Conservation (phyloP, 2,113 vertebrate species). For the Taxidea taxus region DNA sequence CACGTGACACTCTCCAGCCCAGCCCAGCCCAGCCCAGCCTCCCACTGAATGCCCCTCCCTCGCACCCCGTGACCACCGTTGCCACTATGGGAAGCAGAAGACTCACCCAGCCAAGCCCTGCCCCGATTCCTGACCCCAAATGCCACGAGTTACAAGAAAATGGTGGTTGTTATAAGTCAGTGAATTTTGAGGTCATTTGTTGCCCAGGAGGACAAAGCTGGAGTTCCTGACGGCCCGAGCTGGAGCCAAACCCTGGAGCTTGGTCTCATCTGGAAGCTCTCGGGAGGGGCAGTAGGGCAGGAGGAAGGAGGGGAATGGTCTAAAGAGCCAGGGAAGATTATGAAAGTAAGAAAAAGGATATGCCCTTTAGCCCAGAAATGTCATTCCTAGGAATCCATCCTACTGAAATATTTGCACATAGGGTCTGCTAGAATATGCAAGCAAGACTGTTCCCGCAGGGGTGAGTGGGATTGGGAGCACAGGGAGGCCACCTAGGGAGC, state of each 20-base stretch:
- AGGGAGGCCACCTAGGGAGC: not conserved
- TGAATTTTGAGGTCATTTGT: not conserved
- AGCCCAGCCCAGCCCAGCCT: no score
- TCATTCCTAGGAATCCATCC: not conserved
- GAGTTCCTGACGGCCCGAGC: not conserved
- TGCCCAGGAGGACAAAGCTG: not conserved
- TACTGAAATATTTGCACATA: not conserved
- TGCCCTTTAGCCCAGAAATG: not conserved
- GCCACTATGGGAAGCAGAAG: not conserved
- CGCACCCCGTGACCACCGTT: not conserved
- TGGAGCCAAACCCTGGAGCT: not conserved
- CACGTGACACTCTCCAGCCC: not conserved
- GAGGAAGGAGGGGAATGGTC: not conserved
- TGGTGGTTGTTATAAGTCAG: not conserved
- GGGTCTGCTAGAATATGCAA: not conserved
- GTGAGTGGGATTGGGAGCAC: not conserved
- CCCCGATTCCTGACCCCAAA: not conserved
- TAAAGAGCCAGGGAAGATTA: not conserved
- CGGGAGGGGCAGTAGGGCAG: no score
- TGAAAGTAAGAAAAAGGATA: not conserved
- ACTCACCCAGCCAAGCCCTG: not conserved
- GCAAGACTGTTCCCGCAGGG: accelerated
- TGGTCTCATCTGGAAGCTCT: not conserved
- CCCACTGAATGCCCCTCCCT: not conserved
- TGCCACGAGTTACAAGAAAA: not conserved